A percentile compares a stretch with the other conserved stretches of the same genome.
phyloP scores from a whole-genome alignment of 2,888 invertebrate genomes.

The Campoletis raptor region DNA sequence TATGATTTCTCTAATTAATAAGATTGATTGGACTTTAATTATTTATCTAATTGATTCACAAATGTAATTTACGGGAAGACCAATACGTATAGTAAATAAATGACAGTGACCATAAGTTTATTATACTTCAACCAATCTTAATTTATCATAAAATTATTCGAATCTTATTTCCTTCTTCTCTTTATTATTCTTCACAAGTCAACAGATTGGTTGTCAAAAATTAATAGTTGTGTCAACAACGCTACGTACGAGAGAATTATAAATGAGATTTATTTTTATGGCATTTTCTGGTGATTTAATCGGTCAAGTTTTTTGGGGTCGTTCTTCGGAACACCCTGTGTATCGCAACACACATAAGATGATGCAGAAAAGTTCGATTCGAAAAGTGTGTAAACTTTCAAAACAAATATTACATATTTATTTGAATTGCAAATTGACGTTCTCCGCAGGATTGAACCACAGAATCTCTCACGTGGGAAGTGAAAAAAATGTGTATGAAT shows the following conservation, averaged over 20 bases:
- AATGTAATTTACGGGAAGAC: neutral
- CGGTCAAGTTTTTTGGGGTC: neutral
- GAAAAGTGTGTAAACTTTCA: constrained; percentile 67
- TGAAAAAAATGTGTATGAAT: neutral
- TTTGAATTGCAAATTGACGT: constrained; percentile 80
- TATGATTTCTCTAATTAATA: neutral
- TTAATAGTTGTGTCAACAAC: neutral
- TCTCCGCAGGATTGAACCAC: constrained; percentile 42
- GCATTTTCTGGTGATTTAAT: neutral
- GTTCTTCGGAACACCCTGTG: neutral
- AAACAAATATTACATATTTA: constrained; percentile 75
- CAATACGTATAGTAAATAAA: neutral
- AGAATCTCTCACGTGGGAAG: constrained; percentile 22
- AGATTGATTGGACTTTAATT: neutral
- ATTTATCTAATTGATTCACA: neutral
- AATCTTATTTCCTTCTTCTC: neutral
- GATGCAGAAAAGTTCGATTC: constrained; percentile 23
- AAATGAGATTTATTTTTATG: neutral
- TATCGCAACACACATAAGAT: constrained; percentile 31
- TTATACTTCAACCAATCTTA: neutral
- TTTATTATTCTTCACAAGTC: neutral
- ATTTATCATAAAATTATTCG: neutral
- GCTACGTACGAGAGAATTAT: neutral
- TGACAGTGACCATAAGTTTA: neutral
- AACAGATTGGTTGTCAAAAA: neutral